These are phyloP conservation scores for Lasioglossum figueresi DNA, from an alignment of 2,888 invertebrate species.

Conservation along the genomic window DNA sequence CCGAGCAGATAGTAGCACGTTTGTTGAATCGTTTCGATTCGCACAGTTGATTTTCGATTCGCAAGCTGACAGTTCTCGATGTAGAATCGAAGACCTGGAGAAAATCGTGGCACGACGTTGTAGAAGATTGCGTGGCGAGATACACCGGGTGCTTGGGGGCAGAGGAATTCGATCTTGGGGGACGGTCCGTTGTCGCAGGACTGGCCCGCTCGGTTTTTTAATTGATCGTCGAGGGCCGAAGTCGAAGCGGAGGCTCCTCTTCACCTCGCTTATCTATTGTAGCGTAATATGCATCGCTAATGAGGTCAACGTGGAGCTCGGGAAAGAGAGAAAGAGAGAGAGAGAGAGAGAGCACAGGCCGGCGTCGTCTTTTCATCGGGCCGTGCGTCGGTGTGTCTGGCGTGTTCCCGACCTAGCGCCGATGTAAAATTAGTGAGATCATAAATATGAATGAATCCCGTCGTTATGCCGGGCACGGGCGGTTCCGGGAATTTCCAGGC, in stretches of 20 bases:
- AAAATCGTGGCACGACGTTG: background rate
- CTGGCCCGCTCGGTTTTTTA: background rate
- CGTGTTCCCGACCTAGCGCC: constrained; percentile 17
- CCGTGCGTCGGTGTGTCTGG: constrained; percentile 40
- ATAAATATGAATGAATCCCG: constrained; percentile 55
- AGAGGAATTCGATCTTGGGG: background rate
- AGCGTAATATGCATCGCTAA: constrained; percentile 67
- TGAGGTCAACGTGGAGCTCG: constrained; percentile 66
- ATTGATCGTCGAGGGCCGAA: constrained; percentile 27
- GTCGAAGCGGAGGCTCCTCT: constrained; percentile 22
- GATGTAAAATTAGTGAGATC: constrained; percentile 54
- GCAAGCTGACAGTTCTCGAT: background rate
- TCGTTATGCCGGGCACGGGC: constrained; percentile 28
- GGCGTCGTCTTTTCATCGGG: constrained; percentile 67
- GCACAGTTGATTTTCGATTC: background rate
- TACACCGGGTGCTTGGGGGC: background rate
- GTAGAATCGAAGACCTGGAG: background rate
- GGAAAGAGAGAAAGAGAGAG: background rate
- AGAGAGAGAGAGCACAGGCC: background rate
- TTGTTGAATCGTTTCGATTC: background rate
- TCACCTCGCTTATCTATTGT: constrained; percentile 49
- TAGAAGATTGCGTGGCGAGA: background rate
- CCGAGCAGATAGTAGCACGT: background rate
- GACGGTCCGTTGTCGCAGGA: background rate
- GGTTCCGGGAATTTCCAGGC: constrained; percentile 44